These are phyloP conservation scores for Siderastrea siderea DNA, from an alignment of 92 coral and sea anemone genomes.

Conservation along the genomic window DNA sequence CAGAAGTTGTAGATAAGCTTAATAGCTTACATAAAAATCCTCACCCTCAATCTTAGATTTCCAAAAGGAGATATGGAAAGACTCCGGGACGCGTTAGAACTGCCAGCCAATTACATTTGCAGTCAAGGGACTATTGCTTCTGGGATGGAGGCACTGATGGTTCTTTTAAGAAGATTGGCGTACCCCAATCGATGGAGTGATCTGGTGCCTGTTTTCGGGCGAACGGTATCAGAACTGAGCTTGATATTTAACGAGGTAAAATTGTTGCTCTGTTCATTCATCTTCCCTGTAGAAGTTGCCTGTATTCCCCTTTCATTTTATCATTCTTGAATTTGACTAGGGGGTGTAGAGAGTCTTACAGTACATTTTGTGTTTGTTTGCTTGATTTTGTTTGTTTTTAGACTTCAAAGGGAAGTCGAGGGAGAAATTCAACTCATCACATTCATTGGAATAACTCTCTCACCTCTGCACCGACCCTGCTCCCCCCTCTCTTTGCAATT, in stretches of 20 bases:
- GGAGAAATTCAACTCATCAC: slow-evolving; percentile 47
- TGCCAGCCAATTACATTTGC: slow-evolving; percentile 65
- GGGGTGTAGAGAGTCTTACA: slow-evolving; percentile 57
- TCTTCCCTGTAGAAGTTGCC: slow-evolving; percentile 68
- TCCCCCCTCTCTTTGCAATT: slow-evolving; percentile 45
- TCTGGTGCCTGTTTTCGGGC: slow-evolving; percentile 68
- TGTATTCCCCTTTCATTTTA: slow-evolving; percentile 45
- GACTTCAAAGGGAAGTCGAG: slow-evolving; percentile 20
- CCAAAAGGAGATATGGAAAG: slow-evolving; percentile 63
- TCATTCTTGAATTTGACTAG: slow-evolving; percentile 51
- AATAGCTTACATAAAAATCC: too few relatives aligned
- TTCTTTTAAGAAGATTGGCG: slow-evolving; percentile 69
- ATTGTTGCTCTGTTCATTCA: slow-evolving; percentile 51
- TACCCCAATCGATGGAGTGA: slow-evolving; percentile 79
- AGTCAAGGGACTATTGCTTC: slow-evolving; percentile 69
- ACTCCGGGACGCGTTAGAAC: slow-evolving; percentile 58
- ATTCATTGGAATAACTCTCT: slow-evolving; percentile 46
- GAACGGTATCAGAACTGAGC: slow-evolving; percentile 71
- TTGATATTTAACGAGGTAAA: slow-evolving; percentile 72
- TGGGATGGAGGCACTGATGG: slow-evolving; percentile 75
- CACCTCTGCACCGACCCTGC: not conserved
- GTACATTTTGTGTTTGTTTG: slow-evolving; percentile 57
- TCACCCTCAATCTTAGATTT: too few relatives aligned
- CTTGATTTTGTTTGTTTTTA: slow-evolving; percentile 45
- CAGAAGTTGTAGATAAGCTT: slow-evolving; percentile 16